These are phyloP conservation scores for Rhodophaea formosa DNA, from an alignment of 2,888 invertebrate species.

Conservation along the genomic window DNA sequence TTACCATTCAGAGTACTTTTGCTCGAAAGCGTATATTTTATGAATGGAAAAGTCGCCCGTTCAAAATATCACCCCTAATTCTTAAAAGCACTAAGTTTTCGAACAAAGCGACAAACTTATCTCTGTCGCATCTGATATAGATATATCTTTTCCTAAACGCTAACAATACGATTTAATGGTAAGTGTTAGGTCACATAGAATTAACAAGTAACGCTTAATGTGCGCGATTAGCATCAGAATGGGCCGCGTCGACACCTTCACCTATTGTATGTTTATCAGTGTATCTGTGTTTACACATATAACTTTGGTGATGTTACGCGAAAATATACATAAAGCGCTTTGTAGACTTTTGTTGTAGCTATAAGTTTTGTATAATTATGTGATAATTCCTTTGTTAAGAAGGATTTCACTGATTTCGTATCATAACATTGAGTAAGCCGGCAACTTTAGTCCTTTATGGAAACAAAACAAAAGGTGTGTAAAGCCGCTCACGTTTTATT, in stretches of 20 bases:
- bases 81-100: too few relatives aligned
- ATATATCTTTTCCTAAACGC: neutral
- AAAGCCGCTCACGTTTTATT: too few relatives aligned
- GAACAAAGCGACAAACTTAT: neutral
- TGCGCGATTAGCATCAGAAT: slow-evolving; percentile 2
- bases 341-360: neutral
- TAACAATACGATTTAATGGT: slow-evolving; percentile 2
- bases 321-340: neutral
- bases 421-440: too few relatives aligned
- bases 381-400: too few relatives aligned
- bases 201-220: slow-evolving; percentile 3
- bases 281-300: neutral
- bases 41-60: too few relatives aligned
- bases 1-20: too few relatives aligned
- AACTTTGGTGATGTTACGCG: neutral
- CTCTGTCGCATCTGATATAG: neutral
- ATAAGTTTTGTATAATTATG: too few relatives aligned
- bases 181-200: slow-evolving; percentile 8
- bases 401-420: too few relatives aligned
- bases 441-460: too few relatives aligned
- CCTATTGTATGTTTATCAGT: slow-evolving; percentile 9
- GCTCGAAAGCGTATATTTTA: too few relatives aligned
- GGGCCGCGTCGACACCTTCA: neutral
- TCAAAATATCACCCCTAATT: too few relatives aligned
- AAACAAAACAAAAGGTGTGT: too few relatives aligned